These are phyloP conservation scores for Altica lythri DNA, from an alignment of 2,888 invertebrate genomes.

Conservation along the genomic window DNA sequence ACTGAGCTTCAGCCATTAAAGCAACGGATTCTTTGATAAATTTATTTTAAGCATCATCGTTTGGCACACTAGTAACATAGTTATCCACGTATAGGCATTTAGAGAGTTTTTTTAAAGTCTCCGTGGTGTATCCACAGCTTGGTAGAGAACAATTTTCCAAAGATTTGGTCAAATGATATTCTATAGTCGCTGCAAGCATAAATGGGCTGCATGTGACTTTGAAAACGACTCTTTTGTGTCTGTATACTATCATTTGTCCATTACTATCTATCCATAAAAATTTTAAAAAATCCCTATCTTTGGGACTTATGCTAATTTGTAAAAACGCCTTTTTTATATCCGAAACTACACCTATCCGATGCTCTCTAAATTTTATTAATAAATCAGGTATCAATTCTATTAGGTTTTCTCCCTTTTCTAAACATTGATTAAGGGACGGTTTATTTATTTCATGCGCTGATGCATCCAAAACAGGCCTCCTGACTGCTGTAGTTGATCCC, in stretches of 20 bases:
- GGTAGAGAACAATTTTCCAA: too few relatives aligned
- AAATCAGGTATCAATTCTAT: slow-evolving; percentile 30
- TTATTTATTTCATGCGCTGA: slow-evolving; percentile 8
- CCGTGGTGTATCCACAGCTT: slow-evolving; percentile 2
- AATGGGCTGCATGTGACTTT: slow-evolving; percentile 29
- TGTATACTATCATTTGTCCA: slow-evolving; percentile 22
- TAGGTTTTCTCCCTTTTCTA: slow-evolving; percentile 29
- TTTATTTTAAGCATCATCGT: slow-evolving; percentile 2
- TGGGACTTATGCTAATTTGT: slow-evolving; percentile 39
- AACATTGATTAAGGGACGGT: slow-evolving; percentile 30
- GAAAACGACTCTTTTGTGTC: slow-evolving; percentile 28
- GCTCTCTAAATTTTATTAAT: slow-evolving; percentile 31
- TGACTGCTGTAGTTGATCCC: slow-evolving; percentile 11
- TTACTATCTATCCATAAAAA: slow-evolving; percentile 41
- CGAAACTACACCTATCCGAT: slow-evolving; percentile 36
- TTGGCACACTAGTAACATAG: slow-evolving; percentile 22
- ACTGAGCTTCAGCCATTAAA: slow-evolving; percentile 18
- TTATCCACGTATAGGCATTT: slow-evolving; percentile 28
- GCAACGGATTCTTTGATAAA: slow-evolving; percentile 16
- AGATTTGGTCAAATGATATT: slow-evolving; percentile 23
- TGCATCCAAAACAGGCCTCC: slow-evolving; percentile 23
- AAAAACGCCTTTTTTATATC: slow-evolving; percentile 47
- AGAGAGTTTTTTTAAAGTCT: slow-evolving; percentile 6
- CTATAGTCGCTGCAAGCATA: slow-evolving; percentile 31
- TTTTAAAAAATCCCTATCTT: slow-evolving; percentile 42